Base-by-base conservation (phyloP, 2,113 vertebrate species). In the Ciconia stormi region DNA sequence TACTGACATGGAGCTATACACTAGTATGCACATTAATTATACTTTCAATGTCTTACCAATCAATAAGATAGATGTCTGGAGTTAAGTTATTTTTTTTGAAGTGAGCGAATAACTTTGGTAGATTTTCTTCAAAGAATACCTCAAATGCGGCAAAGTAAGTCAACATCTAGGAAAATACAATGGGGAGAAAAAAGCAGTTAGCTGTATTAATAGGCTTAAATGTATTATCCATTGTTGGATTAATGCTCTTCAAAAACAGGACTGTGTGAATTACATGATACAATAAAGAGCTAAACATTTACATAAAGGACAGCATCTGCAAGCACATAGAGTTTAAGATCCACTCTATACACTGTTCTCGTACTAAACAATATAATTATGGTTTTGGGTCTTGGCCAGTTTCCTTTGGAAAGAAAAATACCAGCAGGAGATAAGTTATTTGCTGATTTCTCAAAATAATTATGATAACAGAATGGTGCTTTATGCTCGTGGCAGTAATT, bases 121-220 rank as follows among this genome's bases (percentile, higher is more conserved):
- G 98, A 84, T 99, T 99, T 98, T 99, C 99, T 98, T 99, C 99
- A 97, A 99, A 99, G 98, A 99, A 99, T 74, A 99, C 99, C 98
- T 99, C 99, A 97, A 99, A 99, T 46, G 99, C 99, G 8, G 99
- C 98, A 97, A 99, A 99, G 83, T 99, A 99, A 15, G 99, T 99
- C 98, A 99, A 97, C 99, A 99, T 99, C 99, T 99, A 84, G 26
- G 72, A 89, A 98, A 55, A 91, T 7, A 96, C 10, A 97, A 90
- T 13, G 38, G 62, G 44, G 89, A 93, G 34, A 77, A 89, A 87
- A 94, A 87, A 87, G 11, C 10, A 77, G 74, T 95, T 73, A 96
- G 82, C 29, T 70, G 38, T 73, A 36, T 69, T 62, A 92, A 70
- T 22, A 88, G 65, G 49, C 15, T 95, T 90, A 76, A 82, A 82